Evolutionary conservation across 2,797 vertebrate species (phyloP), one percentile per base, ranked within the genome.

Genomic region (Eremophila alpestris): DNA sequence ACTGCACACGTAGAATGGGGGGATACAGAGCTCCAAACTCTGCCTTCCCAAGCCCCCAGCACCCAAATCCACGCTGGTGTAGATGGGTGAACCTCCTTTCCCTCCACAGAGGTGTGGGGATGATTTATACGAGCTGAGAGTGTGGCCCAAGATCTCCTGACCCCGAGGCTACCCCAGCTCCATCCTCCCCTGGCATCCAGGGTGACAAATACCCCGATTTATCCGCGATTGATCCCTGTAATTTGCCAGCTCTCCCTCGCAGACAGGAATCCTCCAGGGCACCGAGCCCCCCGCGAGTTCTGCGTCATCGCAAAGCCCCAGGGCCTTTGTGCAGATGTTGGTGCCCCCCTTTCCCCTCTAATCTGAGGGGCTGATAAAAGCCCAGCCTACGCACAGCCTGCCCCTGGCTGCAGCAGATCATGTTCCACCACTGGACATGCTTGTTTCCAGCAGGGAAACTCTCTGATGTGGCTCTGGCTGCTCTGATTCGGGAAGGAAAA

Each of bases 301-400:
- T 96, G 94, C 91, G 91, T 96, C 94, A 96, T 5, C 19, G 51
- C 3, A 10, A n/a, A 2, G 43, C 91, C 49, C 41, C 86, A 40
- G 23, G 10, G 4, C 11, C 55, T 45, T 45, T 2, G 74, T 83
- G 91, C 95, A 96, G 94, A 96, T 96, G 96, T 83, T 41, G 24
- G 24, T 64, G 83, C 34, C 34, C 56, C 56, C 29, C 15, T 36
- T 54, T 43, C 45, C 49, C 45, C 38, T 51, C 68, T 30, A 38
- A 76, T 89, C 87, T 32, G 70, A 26, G 81, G 89, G 78, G 49
- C 75, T 2, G 95, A 95, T 94, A 93, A 96, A 96, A 96, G 89
- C 75, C 68, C 92, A 67, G 78, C 87, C 95, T 84, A 89, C 74
- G 86, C 93, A 93, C 45, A 86, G 60, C 73, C 43, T 40, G 59